phyloP scores from a whole-genome alignment of 2,113 vertebrate genomes.

The Rostratula benghalensis region DNA sequence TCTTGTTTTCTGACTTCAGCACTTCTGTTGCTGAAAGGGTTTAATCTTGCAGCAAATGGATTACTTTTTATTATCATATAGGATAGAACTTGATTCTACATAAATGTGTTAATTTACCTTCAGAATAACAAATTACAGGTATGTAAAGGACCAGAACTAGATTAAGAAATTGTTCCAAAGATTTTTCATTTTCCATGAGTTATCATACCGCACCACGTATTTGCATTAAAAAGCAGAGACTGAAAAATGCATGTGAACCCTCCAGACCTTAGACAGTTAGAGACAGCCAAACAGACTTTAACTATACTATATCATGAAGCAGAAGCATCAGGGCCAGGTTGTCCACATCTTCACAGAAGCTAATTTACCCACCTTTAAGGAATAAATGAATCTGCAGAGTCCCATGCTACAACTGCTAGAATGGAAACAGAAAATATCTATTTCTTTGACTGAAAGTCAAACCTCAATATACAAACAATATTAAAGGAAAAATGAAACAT shows the following conservation, averaged over 20 bases:
- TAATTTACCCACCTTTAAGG: neutral
- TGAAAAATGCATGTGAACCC: neutral
- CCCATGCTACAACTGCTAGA: neutral
- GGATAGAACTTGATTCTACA: neutral
- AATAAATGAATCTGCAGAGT: neutral
- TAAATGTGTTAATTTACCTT: neutral
- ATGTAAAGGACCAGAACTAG: neutral
- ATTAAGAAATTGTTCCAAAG: neutral
- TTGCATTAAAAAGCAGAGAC: neutral
- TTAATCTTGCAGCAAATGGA: neutral
- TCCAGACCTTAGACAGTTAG: neutral
- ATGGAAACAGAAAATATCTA: neutral
- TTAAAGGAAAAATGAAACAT: neutral
- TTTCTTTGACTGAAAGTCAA: neutral
- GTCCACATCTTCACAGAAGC: neutral
- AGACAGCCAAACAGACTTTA: neutral
- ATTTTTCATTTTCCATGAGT: neutral
- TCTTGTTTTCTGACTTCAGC: neutral
- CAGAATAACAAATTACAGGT: neutral
- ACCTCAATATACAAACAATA: neutral
- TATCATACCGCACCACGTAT: neutral
- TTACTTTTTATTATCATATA: neutral
- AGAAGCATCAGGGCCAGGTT: neutral
- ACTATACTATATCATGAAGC: neutral
- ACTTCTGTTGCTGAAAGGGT: neutral